phyloP scores from a whole-genome alignment of 2,888 invertebrate species.

The Xestobium rufovillosum region DNA sequence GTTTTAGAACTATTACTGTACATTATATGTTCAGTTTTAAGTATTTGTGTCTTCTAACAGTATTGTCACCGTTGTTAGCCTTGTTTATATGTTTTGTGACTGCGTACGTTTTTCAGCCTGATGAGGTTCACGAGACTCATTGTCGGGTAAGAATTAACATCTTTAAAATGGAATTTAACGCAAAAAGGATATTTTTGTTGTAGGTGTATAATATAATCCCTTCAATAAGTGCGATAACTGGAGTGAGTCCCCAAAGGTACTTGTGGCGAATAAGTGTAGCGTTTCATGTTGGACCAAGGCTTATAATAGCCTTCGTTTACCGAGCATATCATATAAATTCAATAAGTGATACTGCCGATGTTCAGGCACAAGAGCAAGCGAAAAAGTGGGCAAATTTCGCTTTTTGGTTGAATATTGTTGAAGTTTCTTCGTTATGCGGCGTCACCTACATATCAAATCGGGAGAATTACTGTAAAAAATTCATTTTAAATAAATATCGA shows the following conservation, averaged over 20 bases:
- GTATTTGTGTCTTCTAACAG: conserved; percentile 73
- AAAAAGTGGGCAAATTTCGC: conserved; percentile 61
- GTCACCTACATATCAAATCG: conserved; percentile 90
- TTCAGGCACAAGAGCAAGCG: conserved; percentile 48
- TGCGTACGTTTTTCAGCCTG: conserved; percentile 83
- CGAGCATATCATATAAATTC: conserved; percentile 71
- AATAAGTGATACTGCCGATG: conserved; percentile 51
- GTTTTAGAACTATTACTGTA: too few species aligned
- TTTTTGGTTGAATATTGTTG: conserved; percentile 77
- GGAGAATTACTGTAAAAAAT: conserved; percentile 87
- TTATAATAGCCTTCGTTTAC: conserved; percentile 82
- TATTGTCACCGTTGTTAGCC: conserved; percentile 77
- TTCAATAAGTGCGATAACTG: conserved; percentile 92
- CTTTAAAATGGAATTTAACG: neutral
- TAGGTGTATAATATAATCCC: conserved; percentile 93
- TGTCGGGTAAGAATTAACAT: conserved; percentile 69
- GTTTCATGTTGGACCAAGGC: conserved; percentile 83
- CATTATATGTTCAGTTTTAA: conserved; percentile 69
- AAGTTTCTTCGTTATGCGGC: conserved; percentile 79
- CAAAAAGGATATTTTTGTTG: conserved; percentile 24
- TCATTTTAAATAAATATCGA: conserved; percentile 5
- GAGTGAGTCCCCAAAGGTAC: conserved; percentile 86
- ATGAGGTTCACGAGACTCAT: conserved; percentile 92
- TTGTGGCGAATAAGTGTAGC: conserved; percentile 89
- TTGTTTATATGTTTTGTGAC: conserved; percentile 82